A percentile compares a stretch with the other conserved stretches of the same genome.
phyloP scores from a whole-genome alignment of 2,888 invertebrate species.

The Scrobipalpa atriplicella region DNA sequence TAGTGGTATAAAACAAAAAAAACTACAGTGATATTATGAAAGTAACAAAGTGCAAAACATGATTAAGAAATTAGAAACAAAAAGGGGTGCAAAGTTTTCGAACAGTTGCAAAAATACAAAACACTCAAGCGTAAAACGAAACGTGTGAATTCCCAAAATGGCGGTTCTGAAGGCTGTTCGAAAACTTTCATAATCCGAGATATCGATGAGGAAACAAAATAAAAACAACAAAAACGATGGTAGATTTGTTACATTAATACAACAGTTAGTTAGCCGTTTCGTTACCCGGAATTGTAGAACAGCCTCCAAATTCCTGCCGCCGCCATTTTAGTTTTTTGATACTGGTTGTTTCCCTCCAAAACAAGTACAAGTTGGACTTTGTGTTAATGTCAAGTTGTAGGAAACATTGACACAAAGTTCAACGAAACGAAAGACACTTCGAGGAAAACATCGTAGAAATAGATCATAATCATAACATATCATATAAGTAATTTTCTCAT shows the following conservation, averaged over 20 bases:
- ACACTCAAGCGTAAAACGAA: constrained; percentile 59
- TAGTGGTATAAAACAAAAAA: background rate
- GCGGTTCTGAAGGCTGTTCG: constrained; percentile 86
- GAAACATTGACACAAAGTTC: too few relatives aligned
- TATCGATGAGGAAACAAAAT: constrained; percentile 67
- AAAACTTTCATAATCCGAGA: constrained; percentile 80
- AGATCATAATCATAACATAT: too few relatives aligned
- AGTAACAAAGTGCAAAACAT: background rate
- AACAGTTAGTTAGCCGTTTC: constrained; percentile 47
- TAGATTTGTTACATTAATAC: constrained; percentile 50
- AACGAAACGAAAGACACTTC: too few relatives aligned
- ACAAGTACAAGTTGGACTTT: constrained; percentile 76
- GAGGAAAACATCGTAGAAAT: too few relatives aligned
- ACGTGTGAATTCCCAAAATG: constrained; percentile 63
- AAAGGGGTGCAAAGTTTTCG: constrained; percentile 82
- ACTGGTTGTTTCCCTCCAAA: constrained; percentile 68
- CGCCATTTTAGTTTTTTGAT: constrained; percentile 63
- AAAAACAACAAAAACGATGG: constrained; percentile 67
- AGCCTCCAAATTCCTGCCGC: constrained; percentile 83
- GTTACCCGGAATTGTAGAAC: constrained; percentile 78
- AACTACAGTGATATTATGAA: background rate
- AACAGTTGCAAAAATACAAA: constrained; percentile 78
- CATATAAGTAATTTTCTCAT: too few relatives aligned
- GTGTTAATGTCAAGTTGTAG: background rate
- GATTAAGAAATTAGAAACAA: constrained; percentile 32